Percentiles rank a stretch among this genome's conserved stretches.
phyloP scores from a whole-genome alignment of 2,113 vertebrate genomes.

The Neodon shergylaensis region DNA sequence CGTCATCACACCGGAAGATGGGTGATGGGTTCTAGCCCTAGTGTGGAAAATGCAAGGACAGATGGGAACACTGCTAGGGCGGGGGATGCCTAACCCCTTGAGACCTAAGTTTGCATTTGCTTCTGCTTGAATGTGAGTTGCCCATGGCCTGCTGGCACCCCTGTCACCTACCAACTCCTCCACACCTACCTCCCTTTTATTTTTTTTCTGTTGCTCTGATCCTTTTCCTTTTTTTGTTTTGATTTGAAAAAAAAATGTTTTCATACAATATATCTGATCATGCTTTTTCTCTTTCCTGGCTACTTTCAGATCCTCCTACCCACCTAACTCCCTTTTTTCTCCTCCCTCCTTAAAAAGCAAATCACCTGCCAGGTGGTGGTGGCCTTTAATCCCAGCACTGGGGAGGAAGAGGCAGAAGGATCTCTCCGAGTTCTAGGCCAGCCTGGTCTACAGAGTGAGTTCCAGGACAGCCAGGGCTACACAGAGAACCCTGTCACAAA shows the following conservation, averaged over 20 bases:
- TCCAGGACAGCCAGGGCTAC: no score
- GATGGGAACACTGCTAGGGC: not conserved
- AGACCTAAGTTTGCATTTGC: not conserved
- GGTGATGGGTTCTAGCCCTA: not conserved
- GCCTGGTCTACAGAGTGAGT: no score
- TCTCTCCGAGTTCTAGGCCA: no score
- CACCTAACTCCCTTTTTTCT: not conserved
- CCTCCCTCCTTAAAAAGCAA: not conserved
- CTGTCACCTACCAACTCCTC: not conserved
- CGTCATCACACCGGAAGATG: rapidly evolving
- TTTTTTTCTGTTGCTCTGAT: not conserved
- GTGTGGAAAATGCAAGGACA: not conserved
- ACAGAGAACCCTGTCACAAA: no score
- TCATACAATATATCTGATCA: not conserved
- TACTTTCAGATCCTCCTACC: not conserved
- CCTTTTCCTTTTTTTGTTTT: not conserved
- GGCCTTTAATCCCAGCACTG: no score
- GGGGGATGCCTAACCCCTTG: rapidly evolving
- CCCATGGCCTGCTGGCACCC: not conserved
- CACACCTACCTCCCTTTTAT: not conserved
- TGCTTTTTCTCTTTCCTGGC: not conserved
- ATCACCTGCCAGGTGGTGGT: no score
- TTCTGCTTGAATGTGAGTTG: not conserved
- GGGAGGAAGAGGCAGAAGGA: no score
- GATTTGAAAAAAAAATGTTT: not conserved